Evolutionary conservation across 2,888 invertebrate genomes (phyloP), one percentile per base, ranked within the genome.

Genomic region (Arge pagana): DNA sequence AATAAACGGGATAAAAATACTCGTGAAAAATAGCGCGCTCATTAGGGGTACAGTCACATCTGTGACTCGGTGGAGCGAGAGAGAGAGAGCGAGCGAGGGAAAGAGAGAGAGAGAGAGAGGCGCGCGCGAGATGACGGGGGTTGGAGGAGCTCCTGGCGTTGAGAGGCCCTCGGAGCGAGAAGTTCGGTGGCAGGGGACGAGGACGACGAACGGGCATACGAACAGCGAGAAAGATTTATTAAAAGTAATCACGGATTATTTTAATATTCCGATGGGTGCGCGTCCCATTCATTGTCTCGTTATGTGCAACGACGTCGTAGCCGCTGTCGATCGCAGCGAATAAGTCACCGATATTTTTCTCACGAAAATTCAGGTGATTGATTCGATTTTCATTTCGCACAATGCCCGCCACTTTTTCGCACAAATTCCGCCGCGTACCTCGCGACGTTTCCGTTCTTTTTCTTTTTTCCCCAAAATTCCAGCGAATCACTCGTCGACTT

Each of bases 1-100:
- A 74, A 76, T 76, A 76, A 76, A 76, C 76, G 75, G 76, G 74
- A 76, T 76, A 76, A 76, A 76, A 76, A 75, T 75, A 68, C 74
- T 74, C 72, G 75, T 76, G 76, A 76, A 76, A 76, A 76, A 76
- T 76, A 73, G 75, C 73, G 71, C 65, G 72, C 76, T 76, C 76
- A 76, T 76, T 76, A 76, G 72, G 74, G 73, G 69, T 69, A 70
- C 71, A 73, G 75, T 73, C 75, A 75, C 76, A 76, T 73, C 74
- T 76, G 76, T 67, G 74, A 73, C 70, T 71, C 61, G 15, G 37
- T 24, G 42, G 40, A 18, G 3, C 10, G 40, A 39, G n/a, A 33
- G 48, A 36, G 26, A 11, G 2, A 33, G 48, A 39, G 52, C 39
- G 51, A 39, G 40, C 48, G 15, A 33, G 37, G 40, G 52, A 48